Percentiles rank a stretch among this genome's conserved stretches.
Evolutionary conservation across 2,888 invertebrate genomes (phyloP).

Genomic region (Coelogynopora nodosa): DNA sequence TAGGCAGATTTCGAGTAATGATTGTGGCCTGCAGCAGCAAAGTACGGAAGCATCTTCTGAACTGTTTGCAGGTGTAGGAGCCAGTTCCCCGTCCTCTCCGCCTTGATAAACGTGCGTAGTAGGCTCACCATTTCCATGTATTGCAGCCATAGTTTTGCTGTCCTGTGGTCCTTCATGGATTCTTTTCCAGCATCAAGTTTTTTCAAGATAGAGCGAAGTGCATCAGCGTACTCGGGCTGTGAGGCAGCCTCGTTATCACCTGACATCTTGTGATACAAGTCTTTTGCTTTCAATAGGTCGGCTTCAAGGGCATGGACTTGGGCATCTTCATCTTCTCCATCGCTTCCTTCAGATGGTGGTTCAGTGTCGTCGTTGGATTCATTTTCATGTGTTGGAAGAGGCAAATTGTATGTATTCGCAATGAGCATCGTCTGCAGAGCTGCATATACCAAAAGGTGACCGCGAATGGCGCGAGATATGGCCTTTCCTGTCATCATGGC

Average conservation of each 20-base stretch:
- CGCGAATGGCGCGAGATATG: conserved; percentile 48
- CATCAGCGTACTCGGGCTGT: background rate
- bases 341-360: background rate
- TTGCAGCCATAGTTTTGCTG: conserved; percentile 7
- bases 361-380: background rate
- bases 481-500: conserved; percentile 52
- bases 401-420: background rate
- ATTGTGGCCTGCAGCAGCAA: conserved; percentile 56
- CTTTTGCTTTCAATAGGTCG: background rate
- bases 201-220: background rate
- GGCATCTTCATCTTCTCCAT: background rate
- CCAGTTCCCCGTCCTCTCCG: conserved; percentile 49
- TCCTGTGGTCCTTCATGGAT: background rate
- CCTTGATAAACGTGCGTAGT: background rate
- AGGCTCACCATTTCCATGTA: background rate
- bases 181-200: background rate
- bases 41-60: conserved; percentile 49
- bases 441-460: conserved; percentile 49
- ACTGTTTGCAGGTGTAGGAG: conserved; percentile 48
- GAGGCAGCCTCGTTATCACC: background rate
- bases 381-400: background rate
- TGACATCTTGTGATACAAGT: background rate
- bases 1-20: conserved; percentile 56
- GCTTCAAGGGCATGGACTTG: conserved; percentile 6
- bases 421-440: conserved; percentile 44